phyloP scores from a whole-genome alignment of 1,140 invertebrate species.

The Calliopsis andreniformis region DNA sequence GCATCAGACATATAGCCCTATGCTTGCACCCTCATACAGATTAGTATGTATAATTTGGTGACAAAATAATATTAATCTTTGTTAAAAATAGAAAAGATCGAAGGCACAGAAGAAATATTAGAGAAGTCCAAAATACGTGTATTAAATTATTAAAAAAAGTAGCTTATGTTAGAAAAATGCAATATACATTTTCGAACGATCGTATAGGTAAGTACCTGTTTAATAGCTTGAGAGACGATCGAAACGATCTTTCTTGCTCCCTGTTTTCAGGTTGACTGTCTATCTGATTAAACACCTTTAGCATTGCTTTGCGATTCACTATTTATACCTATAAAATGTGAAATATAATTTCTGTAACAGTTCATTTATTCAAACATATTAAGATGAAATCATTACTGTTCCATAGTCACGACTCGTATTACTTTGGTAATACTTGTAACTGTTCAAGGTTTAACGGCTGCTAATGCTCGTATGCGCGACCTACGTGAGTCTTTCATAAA shows the following conservation, averaged over 20 bases:
- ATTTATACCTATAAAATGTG: not conserved
- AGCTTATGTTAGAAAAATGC: not conserved
- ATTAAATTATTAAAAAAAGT: not conserved
- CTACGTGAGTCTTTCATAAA: constrained; percentile 8
- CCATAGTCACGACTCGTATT: not conserved
- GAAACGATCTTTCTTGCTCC: constrained; percentile 10
- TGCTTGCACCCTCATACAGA: no score
- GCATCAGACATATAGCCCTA: no score
- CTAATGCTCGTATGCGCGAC: not conserved
- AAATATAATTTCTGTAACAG: not conserved
- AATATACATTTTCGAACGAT: not conserved
- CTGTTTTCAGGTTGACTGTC: not conserved
- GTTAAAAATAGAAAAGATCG: no score
- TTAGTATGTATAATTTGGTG: no score
- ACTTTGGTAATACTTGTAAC: not conserved
- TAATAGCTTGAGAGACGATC: constrained; percentile 5
- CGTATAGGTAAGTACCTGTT: not conserved
- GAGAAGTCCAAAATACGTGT: not conserved
- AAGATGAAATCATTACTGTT: not conserved
- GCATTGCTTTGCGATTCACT: not conserved
- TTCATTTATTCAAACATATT: not conserved
- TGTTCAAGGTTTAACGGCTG: not conserved
- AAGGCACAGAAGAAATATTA: not conserved
- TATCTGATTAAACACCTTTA: not conserved
- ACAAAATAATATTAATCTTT: no score